Percentiles rank a stretch among this genome's conserved stretches.
Conservation (phyloP, 2,888 invertebrate species). For the Nemotelus nigrinus region DNA sequence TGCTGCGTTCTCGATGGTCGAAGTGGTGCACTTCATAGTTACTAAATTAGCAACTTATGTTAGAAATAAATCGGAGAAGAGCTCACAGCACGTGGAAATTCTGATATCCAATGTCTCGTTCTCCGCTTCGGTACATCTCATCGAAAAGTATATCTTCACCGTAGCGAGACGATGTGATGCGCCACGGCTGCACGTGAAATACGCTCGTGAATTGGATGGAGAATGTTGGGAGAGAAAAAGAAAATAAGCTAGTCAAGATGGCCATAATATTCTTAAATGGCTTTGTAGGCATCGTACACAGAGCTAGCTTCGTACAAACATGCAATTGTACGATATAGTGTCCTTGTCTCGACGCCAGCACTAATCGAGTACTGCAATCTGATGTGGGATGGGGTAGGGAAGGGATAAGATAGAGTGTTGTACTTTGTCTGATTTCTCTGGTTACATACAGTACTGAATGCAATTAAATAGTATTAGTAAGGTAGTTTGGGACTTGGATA, state of each 20-base stretch:
- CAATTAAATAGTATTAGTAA: constrained; percentile 31
- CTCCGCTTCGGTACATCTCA: no score
- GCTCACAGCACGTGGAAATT: no score
- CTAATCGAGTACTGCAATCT: background rate
- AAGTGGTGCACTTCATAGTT: no score
- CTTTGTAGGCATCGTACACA: constrained; percentile 43
- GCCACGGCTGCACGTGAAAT: background rate
- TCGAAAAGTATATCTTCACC: no score
- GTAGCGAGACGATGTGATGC: background rate
- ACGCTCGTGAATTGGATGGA: constrained; percentile 10
- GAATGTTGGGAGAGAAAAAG: constrained; percentile 26
- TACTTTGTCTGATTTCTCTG: background rate
- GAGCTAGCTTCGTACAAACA: constrained; percentile 45
- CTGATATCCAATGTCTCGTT: no score
- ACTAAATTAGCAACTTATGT: no score
- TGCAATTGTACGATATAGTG: constrained; percentile 2
- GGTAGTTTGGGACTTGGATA: constrained; percentile 22
- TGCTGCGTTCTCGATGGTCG: background rate
- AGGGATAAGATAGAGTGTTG: background rate
- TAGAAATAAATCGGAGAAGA: no score
- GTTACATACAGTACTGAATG: background rate
- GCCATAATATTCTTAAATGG: constrained; percentile 27
- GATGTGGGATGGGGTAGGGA: background rate
- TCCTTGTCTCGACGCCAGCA: constrained; percentile 17
- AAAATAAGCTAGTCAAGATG: constrained; percentile 10